phyloP scores from a whole-genome alignment of 2,888 invertebrate genomes.

The Trissoscelio sp. region DNA sequence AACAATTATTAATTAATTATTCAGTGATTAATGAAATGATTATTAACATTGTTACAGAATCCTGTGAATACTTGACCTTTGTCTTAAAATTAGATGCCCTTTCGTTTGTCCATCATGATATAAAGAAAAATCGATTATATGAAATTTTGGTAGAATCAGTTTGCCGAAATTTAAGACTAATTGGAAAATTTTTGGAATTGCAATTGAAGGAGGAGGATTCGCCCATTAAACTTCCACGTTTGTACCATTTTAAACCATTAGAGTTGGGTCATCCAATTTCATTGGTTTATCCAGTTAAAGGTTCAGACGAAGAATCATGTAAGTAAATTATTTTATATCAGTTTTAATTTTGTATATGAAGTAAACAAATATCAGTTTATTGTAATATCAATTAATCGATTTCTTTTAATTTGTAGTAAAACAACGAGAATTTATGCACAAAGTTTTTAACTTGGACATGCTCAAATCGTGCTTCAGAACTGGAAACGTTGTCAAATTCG shows the following conservation, averaged over 20 bases:
- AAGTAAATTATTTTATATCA: constrained; percentile 77
- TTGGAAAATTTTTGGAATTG: constrained; percentile 87
- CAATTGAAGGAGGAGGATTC: constrained; percentile 85
- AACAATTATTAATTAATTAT: not conserved
- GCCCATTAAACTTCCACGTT: constrained; percentile 86
- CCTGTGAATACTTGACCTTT: constrained; percentile 85
- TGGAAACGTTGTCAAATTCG: constrained; percentile 87
- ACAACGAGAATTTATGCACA: constrained; percentile 88
- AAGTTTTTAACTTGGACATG: constrained; percentile 87
- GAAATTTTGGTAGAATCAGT: constrained; percentile 90
- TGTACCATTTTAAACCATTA: constrained; percentile 90
- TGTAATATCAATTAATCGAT: too few relatives aligned
- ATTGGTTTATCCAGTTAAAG: constrained; percentile 88
- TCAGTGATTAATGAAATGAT: not conserved
- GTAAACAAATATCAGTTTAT: too few relatives aligned
- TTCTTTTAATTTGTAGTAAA: too few relatives aligned
- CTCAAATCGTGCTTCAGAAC: constrained; percentile 90
- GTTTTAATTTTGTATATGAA: not conserved
- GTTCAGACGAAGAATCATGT: constrained; percentile 89
- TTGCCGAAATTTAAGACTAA: constrained; percentile 87
- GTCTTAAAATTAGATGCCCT: constrained; percentile 89
- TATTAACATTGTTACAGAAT: constrained; percentile 73
- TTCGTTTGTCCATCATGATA: constrained; percentile 88
- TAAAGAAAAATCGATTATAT: constrained; percentile 87
- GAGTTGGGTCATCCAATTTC: constrained; percentile 91